phyloP scores from a whole-genome alignment of 2,888 invertebrate genomes.

The Tachina lurida region DNA sequence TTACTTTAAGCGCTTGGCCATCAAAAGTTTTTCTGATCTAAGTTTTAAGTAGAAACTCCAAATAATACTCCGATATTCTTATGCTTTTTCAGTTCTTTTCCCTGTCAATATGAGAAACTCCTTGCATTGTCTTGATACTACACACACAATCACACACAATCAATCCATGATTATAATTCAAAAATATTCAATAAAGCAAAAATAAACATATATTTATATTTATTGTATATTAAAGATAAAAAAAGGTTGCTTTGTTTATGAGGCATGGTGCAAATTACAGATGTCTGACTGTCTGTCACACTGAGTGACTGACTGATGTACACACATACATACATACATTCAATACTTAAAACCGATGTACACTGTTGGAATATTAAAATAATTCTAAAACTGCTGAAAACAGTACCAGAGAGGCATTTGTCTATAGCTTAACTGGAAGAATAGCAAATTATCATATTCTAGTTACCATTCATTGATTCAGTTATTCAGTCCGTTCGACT shows the following conservation, averaged over 20 bases:
- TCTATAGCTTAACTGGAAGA: not conserved
- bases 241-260: conserved; percentile 35
- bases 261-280: conserved; percentile 64
- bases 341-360: conserved; percentile 29
- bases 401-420: conserved; percentile 7
- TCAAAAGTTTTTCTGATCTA: not conserved
- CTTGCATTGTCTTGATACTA: too few species aligned
- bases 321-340: conserved; percentile 50
- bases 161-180: conserved; percentile 21
- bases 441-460: conserved; percentile 35
- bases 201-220: not conserved
- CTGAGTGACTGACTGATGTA: conserved; percentile 57
- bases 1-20: too few species aligned
- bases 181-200: conserved; percentile 21
- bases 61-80: not conserved
- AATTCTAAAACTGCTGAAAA: conserved; percentile 15
- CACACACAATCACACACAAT: not conserved
- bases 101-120: not conserved
- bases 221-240: conserved; percentile 3
- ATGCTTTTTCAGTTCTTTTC: not conserved
- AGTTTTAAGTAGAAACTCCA: not conserved
- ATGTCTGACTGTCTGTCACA: conserved; percentile 55
- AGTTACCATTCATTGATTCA: conserved; percentile 39
- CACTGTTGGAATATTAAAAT: conserved; percentile 43
- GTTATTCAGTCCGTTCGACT: conserved; percentile 12